Conservation (phyloP, 2,888 invertebrate species). For the Drosophila paracracens region DNA sequence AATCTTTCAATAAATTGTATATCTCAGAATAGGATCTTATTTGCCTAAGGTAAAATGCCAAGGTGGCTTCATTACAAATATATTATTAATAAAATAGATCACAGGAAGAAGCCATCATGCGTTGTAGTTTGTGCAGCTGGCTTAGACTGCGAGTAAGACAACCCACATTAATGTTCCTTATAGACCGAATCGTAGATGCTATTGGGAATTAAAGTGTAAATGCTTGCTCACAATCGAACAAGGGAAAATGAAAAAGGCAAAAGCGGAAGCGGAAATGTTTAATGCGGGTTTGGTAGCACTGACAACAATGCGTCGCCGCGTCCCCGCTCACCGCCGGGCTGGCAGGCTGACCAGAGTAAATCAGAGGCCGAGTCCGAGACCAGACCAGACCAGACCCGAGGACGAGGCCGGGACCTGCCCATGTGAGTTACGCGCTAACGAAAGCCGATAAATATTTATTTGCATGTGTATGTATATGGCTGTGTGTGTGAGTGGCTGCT, state of each 20-base stretch:
- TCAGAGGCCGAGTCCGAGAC: slow-evolving; percentile 4
- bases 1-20: not conserved
- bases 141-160: not conserved
- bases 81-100: not conserved
- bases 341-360: slow-evolving; percentile 16
- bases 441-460: slow-evolving; percentile 76
- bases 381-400: slow-evolving; percentile 1
- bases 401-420: slow-evolving; percentile 27
- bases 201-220: slow-evolving; percentile 47
- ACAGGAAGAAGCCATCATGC: not conserved
- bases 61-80: not conserved
- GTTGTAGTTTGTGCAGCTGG: not conserved
- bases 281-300: slow-evolving; percentile 57
- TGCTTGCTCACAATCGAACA: slow-evolving; percentile 23
- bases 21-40: not conserved
- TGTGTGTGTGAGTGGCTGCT: slow-evolving; percentile 15
- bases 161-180: slow-evolving; percentile 12
- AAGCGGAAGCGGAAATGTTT: slow-evolving; percentile 59
- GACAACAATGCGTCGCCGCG: slow-evolving; percentile 33
- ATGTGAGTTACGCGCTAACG: slow-evolving; percentile 60
- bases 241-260: slow-evolving; percentile 40
- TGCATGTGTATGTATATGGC: slow-evolving; percentile 51
- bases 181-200: slow-evolving; percentile 24
- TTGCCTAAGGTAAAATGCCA: not conserved
- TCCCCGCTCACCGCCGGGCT: slow-evolving; percentile 18